phyloP scores from a whole-genome alignment of 2,113 vertebrate genomes.

The Megalops atlanticus region DNA sequence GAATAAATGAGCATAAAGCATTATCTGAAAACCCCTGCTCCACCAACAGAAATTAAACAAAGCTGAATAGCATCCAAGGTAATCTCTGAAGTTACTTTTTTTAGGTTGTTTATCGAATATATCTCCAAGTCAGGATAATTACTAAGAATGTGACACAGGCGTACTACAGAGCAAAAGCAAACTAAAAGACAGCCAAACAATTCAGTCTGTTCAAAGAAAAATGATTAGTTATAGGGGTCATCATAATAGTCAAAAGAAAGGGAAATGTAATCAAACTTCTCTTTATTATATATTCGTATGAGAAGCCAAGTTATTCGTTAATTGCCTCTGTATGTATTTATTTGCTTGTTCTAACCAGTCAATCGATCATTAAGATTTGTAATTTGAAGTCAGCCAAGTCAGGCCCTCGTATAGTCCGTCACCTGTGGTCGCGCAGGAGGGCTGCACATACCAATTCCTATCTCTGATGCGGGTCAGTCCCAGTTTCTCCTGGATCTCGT shows the following conservation, averaged over 20 bases:
- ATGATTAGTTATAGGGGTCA: constrained; percentile 64
- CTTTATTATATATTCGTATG: constrained; percentile 69
- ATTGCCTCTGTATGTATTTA: constrained; percentile 76
- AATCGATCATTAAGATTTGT: constrained; percentile 97
- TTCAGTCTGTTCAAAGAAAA: constrained; percentile 59
- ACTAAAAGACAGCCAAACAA: constrained; percentile 67
- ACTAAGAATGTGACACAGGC: constrained; percentile 49
- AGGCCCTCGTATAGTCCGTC: constrained; percentile 98
- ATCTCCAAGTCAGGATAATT: constrained; percentile 62
- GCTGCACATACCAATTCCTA: constrained; percentile 99
- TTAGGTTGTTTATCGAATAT: constrained; percentile 57
- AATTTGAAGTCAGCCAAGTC: constrained; percentile 99
- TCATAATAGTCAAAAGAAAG: constrained; percentile 73
- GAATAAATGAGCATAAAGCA: constrained; percentile 15
- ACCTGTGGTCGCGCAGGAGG: constrained; percentile 95
- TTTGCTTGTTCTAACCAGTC: constrained; percentile 73
- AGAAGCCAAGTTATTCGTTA: constrained; percentile 68
- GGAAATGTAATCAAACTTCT: constrained; percentile 70
- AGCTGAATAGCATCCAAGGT: constrained; percentile 30
- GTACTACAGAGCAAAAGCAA: constrained; percentile 66
- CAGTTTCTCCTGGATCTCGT: constrained; percentile 99
- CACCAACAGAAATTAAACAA: constrained; percentile 43
- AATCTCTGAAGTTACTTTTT: constrained; percentile 63
- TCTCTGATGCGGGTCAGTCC: constrained; percentile 98
- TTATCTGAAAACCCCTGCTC: constrained; percentile 50